phyloP scores from a whole-genome alignment of 2,113 vertebrate genomes.

The Burhinus oedicnemus region DNA sequence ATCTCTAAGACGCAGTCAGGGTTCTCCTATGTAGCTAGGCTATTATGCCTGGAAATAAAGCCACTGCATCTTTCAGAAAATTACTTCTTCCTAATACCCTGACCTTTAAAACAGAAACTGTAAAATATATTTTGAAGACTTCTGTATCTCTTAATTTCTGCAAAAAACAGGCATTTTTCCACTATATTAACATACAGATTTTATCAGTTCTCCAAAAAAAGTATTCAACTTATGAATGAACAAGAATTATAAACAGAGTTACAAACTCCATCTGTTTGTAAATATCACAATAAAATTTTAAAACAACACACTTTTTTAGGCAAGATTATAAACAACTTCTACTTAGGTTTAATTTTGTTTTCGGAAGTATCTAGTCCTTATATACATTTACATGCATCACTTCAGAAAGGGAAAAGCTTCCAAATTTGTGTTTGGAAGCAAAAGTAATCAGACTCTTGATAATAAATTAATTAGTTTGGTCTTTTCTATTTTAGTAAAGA shows the following conservation, averaged over 20 bases:
- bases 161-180: accelerated
- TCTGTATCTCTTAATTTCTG: not conserved
- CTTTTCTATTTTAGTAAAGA: not conserved
- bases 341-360: not conserved
- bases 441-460: not conserved
- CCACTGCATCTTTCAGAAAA: not conserved
- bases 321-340: not conserved
- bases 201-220: not conserved
- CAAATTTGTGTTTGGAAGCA: not conserved
- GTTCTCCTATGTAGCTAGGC: not conserved
- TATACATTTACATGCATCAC: not conserved
- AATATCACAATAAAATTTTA: not conserved
- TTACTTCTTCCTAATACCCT: not conserved
- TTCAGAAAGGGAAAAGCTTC: not conserved
- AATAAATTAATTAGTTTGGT: not conserved
- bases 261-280: not conserved
- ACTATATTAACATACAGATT: not conserved
- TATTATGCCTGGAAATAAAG: not conserved
- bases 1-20: not conserved
- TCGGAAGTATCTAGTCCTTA: not conserved
- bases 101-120: not conserved
- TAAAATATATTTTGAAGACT: not conserved
- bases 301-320: not conserved
- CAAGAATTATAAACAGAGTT: not conserved
- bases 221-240: not conserved